Evolutionary conservation across 1,140 invertebrate species (phyloP).

Genomic region (Pseudobourletiella spinata): DNA sequence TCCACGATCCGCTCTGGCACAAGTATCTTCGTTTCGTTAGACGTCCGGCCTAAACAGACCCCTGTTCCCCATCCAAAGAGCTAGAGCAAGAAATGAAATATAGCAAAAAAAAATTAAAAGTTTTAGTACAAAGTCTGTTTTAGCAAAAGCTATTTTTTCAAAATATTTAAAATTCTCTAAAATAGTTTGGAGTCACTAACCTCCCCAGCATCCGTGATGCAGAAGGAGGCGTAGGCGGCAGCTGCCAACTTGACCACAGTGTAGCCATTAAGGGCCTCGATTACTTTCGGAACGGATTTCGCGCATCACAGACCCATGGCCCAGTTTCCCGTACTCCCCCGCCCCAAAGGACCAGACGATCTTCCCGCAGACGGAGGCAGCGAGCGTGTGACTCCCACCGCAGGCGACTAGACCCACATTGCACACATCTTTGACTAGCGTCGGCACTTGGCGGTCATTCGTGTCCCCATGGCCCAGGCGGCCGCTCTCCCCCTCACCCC

Average conservation of each 20-base stretch:
- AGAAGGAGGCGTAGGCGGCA: conserved; percentile 38
- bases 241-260: conserved; percentile 52
- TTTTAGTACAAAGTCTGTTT: conserved; percentile 3
- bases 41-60: conserved; percentile 49
- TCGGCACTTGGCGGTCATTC: conserved; percentile 48
- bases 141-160: conserved; percentile 15
- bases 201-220: conserved; percentile 21
- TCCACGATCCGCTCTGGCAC: conserved; percentile 46
- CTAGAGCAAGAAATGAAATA: conserved; percentile 39
- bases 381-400: conserved; percentile 52
- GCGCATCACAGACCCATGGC: conserved; percentile 50
- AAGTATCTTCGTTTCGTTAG: conserved; percentile 49
- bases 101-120: background rate
- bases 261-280: conserved; percentile 53
- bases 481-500: conserved; percentile 58
- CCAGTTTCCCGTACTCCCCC: conserved; percentile 53
- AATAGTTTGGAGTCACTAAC: too few species aligned
- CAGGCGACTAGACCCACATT: conserved; percentile 53
- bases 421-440: conserved; percentile 49
- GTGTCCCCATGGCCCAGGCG: conserved; percentile 51
- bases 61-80: conserved; percentile 57
- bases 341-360: conserved; percentile 58
- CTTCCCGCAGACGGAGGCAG: conserved; percentile 52
- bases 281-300: conserved; percentile 51
- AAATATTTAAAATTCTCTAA: background rate